These are phyloP conservation scores for Drosophila sordidula DNA, from an alignment of 2,888 invertebrate species.

Conservation along the genomic window DNA sequence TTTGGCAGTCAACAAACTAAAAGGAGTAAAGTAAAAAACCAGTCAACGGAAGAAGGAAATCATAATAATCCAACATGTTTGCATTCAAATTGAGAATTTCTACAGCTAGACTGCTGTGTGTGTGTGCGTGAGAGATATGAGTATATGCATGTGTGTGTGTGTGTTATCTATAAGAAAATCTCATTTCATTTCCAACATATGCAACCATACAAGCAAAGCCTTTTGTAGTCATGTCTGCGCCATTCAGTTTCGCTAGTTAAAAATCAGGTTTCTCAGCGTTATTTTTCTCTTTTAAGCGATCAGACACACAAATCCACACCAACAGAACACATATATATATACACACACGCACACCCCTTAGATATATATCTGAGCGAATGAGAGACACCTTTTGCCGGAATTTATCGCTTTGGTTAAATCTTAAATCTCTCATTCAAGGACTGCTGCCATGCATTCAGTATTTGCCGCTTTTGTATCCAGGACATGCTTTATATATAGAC, in stretches of 20 bases:
- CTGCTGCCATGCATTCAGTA: conserved; percentile 41
- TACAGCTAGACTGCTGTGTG: conserved; percentile 20
- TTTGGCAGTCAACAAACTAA: conserved; percentile 34
- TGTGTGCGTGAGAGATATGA: conserved; percentile 19
- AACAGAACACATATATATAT: conserved; percentile 6
- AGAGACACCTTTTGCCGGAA: conserved; percentile 76
- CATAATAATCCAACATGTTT: conserved; percentile 78
- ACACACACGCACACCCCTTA: conserved; percentile 9
- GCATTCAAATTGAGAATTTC: conserved; percentile 78
- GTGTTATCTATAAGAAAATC: conserved; percentile 67
- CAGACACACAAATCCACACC: conserved; percentile 62
- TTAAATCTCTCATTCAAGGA: conserved; percentile 64
- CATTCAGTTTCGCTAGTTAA: conserved; percentile 73
- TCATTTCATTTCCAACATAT: conserved; percentile 72
- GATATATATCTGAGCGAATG: conserved; percentile 48
- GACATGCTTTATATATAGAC: conserved; percentile 1
- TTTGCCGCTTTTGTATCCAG: conserved; percentile 30
- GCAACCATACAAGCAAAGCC: conserved; percentile 43
- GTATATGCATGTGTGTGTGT: conserved; percentile 38
- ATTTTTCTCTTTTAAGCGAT: conserved; percentile 36
- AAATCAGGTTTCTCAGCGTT: conserved; percentile 73
- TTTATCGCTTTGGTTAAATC: conserved; percentile 73
- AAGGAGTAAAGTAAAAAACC: conserved; percentile 43
- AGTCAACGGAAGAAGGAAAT: conserved; percentile 68
- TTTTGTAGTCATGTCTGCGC: conserved; percentile 45